Evolutionary conservation across 1,140 invertebrate species (phyloP), one percentile per base, ranked within the genome.

Genomic region (Anagrus nilaparvatae): DNA sequence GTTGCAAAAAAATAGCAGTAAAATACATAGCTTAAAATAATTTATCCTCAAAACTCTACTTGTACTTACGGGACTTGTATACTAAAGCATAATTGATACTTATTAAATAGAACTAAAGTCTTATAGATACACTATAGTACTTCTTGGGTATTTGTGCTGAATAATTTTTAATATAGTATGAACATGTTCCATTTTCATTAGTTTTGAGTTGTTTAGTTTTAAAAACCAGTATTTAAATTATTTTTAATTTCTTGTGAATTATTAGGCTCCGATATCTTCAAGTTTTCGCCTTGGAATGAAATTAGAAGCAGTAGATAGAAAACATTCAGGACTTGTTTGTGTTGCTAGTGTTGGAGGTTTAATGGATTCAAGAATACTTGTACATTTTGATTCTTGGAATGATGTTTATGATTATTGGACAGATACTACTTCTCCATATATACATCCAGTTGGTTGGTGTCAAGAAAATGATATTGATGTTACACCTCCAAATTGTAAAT

Each of bases 311-410:
- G 87, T 94, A 29, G 92, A 97, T 65, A 77, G 83, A 27, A 90
- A 89, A 59, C 90, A 94, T 63, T 81, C 81, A 6, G 77, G 76
- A 1, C 60, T 85, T 25, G 78, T 91, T 16, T 90, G 90, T 57
- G 90, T 91, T 13, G 88, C 90, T 1, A 86, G 84, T 13, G 77
- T 94, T 6, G 75, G 78, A 29, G 86, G 89, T 56, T 76, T 90
- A 40, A 74, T 93, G 65, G 83, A 88, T 49, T 79, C 81, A 50
- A 69, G 88, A 18, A 77, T 97, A 52, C 76, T 92, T 1, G 78
- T 97, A 32, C 90, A 92, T 63, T 96, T 96, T 68, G 92, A 96
- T 71, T 87, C 86, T 49, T 96, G 91, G 90, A 83, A 89, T 55
- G 82, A 87, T 55, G 79, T 82, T 49, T 95, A 92, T 60, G 92